Evolutionary conservation across 2,888 invertebrate species (phyloP), one percentile per base, ranked within the genome.

Genomic region (Oscheius sp.): DNA sequence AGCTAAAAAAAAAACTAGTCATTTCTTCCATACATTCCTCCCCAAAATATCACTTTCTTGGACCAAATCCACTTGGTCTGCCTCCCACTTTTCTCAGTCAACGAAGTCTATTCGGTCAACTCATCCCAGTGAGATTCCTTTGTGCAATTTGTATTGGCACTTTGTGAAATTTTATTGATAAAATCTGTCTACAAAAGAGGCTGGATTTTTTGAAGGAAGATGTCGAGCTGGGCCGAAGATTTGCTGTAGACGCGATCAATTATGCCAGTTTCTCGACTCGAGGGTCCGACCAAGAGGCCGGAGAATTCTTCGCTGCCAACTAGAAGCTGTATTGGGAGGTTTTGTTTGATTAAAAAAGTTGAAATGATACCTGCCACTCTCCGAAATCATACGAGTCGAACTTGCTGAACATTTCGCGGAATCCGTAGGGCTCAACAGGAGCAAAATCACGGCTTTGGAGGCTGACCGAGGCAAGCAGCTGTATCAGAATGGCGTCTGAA

Each of bases 381-480:
- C 70, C 70, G 21, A 47, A 70, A 47, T 70, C 70, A n/a, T 32
- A 35, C 21, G n/a, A 35, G 13, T 70, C 48, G 42, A 70, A 70
- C 11, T 55, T 37, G 32, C 11, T 5, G 32, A 70, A 70, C 13
- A 21, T 47, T 57, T 59, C 58, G 7, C 58, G 33, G 57, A 70
- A 57, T 7, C 35, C 33, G 32, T 58, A 42, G 11, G 58, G 32
- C 9, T 21, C 47, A 1, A 59, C 42, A 10, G 13, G 47, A n/a
- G 21, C 29, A 47, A 70, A 58, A 3, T 7, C 10, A 9, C 29
- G 48, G n/a, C 32, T 58, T 13, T 70, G 35, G n/a, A 70, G 29
- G 21, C 55, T 58, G 1, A 68, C 53, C 13, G 55, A 33, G 42
- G 68, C 68, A 21, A 53, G 29, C 13, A 13, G 21, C n/a, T 68